Percentiles rank a stretch among this genome's conserved stretches.
These are phyloP conservation scores for Pipistrellus kuhlii DNA, from an alignment of 2,797 vertebrate species.

Conservation along the genomic window DNA sequence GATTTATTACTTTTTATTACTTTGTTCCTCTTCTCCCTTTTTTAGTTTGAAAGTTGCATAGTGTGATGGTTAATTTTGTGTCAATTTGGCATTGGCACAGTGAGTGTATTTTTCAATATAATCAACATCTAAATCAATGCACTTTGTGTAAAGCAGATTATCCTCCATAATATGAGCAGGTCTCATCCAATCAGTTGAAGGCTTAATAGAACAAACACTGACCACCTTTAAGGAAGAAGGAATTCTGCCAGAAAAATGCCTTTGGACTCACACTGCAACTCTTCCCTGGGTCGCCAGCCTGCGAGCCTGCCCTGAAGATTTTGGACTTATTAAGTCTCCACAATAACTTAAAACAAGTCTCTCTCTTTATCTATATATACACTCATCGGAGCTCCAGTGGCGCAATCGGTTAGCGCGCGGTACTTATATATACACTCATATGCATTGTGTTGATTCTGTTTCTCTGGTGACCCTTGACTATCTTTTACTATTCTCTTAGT, in stretches of 20 bases:
- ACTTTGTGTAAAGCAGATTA: background rate
- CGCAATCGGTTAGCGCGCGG: no score
- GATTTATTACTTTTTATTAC: slow-evolving; percentile 25
- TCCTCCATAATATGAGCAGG: background rate
- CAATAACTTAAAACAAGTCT: background rate
- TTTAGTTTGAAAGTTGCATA: background rate
- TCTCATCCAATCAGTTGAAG: background rate
- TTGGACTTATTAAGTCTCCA: background rate
- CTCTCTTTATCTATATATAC: background rate
- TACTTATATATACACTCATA: background rate
- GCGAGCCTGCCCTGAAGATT: background rate
- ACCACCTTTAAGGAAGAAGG: background rate
- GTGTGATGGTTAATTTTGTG: background rate
- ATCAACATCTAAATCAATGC: no score
- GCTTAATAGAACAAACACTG: slow-evolving; percentile 29
- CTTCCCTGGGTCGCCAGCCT: background rate
- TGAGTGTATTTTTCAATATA: no score
- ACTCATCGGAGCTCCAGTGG: no score
- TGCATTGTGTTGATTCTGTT: background rate
- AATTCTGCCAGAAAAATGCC: background rate
- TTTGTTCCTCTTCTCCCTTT: background rate
- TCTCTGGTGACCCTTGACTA: background rate
- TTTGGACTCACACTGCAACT: background rate
- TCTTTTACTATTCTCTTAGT: background rate
- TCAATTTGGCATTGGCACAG: background rate